Evolutionary conservation across 1,140 invertebrate genomes (phyloP), one percentile per base, ranked within the genome.

Genomic region (Drosophila nasuta): DNA sequence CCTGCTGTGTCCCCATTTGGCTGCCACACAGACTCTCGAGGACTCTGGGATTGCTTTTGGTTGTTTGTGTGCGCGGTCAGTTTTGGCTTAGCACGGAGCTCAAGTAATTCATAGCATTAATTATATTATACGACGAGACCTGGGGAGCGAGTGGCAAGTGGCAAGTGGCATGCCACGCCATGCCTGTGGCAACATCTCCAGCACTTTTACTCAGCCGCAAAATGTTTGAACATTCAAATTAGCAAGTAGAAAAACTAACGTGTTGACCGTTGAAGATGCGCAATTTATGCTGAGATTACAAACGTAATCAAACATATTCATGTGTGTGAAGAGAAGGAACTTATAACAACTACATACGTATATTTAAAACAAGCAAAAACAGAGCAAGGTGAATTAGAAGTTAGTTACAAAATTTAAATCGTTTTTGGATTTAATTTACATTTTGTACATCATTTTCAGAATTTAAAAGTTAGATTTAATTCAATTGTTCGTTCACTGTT

Each of bases 81-180:
- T 58, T 71, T 71, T 38, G 69, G 74, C 74, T 76, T 72, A 76
- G 73, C 73, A 59, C 45, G 48, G 3, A 28, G 67, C 77, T 66
- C 79, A 87, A 87, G 82, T 87, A 87, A 87, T 82, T 87, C 83
- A 87, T 80, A 82, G 83, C 73, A 88, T 87, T 87, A 87, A 87
- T 87, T 87, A 87, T 82, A 87, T 87, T 86, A 86, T 73, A 81
- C 69, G 82, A 85, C 25, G 51, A 10, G 10, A 10, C 38, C 10
- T 13, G 15, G 35, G n/a, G 28, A 8, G 30, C 5, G 5, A n/a
- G 54, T 17, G 41, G 35, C 54, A 28, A n/a, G 54, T 17, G 41
- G 35, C 54, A 28, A 41, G 25, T 25, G 66, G 41, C 13, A 17
- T 41, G 41, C 13, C 30, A 54, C 30, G 1, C 33, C 33, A 38